phyloP scores from a whole-genome alignment of 1,140 invertebrate species.

The Micrasema longulum region DNA sequence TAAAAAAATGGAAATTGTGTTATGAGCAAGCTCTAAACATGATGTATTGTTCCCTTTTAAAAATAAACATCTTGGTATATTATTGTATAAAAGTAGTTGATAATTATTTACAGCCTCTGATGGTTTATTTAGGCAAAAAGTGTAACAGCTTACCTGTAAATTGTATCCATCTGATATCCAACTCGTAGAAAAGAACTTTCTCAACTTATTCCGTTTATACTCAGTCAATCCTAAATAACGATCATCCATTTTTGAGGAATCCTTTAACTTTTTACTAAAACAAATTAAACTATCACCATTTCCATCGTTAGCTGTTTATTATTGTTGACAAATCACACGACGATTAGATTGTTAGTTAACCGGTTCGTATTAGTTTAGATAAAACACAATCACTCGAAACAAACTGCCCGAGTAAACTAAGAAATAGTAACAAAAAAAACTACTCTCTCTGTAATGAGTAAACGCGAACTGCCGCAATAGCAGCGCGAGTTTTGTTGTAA shows the following conservation, averaged over 20 bases:
- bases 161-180: conserved; percentile 37
- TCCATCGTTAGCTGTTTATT: not conserved
- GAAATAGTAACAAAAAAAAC: conserved; percentile 7
- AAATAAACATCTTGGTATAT: too few species aligned
- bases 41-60: too few species aligned
- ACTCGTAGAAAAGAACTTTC: conserved; percentile 33
- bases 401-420: conserved; percentile 11
- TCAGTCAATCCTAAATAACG: conserved; percentile 31
- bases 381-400: conserved; percentile 27
- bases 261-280: not conserved
- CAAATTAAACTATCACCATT: not conserved
- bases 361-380: not conserved
- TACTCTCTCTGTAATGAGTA: conserved; percentile 7
- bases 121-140: too few species aligned
- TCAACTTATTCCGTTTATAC: conserved; percentile 25
- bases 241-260: conserved; percentile 22
- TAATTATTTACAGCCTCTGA: too few species aligned
- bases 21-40: too few species aligned
- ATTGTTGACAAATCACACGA: not conserved
- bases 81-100: too few species aligned
- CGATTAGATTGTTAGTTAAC: not conserved
- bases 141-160: conserved; percentile 37
- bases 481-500: conserved; percentile 10
- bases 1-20: too few species aligned
- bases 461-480: conserved; percentile 17